Evolutionary conservation across 2,797 vertebrate species (phyloP), one percentile per base, ranked within the genome.

Genomic region (Glyptemys insculpta): DNA sequence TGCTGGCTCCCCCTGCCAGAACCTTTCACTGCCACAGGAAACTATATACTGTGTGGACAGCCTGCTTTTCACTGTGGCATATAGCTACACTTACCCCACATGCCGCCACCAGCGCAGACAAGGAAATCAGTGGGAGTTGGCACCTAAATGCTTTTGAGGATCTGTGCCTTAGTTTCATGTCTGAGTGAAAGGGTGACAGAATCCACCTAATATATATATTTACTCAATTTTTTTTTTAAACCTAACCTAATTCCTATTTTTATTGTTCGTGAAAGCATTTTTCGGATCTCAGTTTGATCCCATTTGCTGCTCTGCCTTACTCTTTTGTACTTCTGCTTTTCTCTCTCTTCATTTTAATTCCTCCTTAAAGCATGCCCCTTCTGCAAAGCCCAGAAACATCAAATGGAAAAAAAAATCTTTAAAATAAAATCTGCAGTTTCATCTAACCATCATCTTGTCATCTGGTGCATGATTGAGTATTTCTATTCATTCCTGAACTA

Each of bases 371-470:
- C 78, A 83, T 78, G 65, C 23, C 11, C 90, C 57, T 84, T 72
- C 89, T 85, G 11, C 37, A 83, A 94, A 94, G 41, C 50, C n/a
- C 95, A 57, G 85, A 12, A 86, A 74, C 54, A 34, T 62, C 53
- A 96, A 91, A 95, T 74, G 94, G 88, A 62, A 95, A 94, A 47
- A 92, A 88, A 81, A 0, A 91, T 65, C 93, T 96, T 41, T 97
- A 92, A 97, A 96, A 96, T 96, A 96, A 97, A 94, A 95, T 88
- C 74, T 95, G 92, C 90, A 41, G 9, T 41, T 72, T 37, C 68
- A 19, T 21, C 91, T 97, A 54, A 95, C 94, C 96, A 94, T 94
- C 65, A 53, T 90, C 93, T 94, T 94, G 92, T 96, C 96, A 94
- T 59, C 84, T 91, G 96, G 94, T 91, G 91, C 90, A 95, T n/a